Percentiles rank a stretch among this genome's conserved stretches.
Conservation (phyloP, 2,797 vertebrate species). For the Prionace glauca region DNA sequence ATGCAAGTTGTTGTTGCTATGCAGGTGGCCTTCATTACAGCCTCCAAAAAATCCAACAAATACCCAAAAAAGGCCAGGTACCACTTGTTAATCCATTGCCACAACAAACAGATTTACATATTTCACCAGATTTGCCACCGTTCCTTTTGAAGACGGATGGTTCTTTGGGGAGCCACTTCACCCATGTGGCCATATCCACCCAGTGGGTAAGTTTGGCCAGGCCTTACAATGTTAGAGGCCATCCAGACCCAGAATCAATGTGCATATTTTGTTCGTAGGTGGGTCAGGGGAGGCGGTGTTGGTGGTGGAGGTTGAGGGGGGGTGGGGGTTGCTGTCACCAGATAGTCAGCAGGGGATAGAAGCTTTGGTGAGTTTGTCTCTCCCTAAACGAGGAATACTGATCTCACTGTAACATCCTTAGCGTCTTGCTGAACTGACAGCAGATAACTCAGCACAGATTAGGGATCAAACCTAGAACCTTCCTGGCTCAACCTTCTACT, state of each 20-base stretch:
- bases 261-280: not conserved
- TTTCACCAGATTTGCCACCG: not conserved
- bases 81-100: not conserved
- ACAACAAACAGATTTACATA: not conserved
- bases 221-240: not conserved
- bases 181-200: not conserved
- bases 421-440: not conserved
- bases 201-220: not conserved
- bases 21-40: not conserved
- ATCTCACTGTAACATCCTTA: not conserved
- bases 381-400: not conserved
- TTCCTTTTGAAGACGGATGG: not conserved
- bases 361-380: not conserved
- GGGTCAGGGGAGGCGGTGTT: too few relatives aligned
- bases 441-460: slow-evolving; percentile 5
- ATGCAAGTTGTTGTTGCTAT: not conserved
- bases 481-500: not conserved
- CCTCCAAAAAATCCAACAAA: not conserved
- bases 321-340: not conserved
- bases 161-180: not conserved
- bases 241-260: not conserved
- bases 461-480: not conserved
- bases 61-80: not conserved
- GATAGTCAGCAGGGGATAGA: not conserved
- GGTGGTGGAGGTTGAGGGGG: too few relatives aligned